Evolutionary conservation across 2,113 vertebrate genomes (phyloP).

Genomic region (Cyphotilapia sp.): DNA sequence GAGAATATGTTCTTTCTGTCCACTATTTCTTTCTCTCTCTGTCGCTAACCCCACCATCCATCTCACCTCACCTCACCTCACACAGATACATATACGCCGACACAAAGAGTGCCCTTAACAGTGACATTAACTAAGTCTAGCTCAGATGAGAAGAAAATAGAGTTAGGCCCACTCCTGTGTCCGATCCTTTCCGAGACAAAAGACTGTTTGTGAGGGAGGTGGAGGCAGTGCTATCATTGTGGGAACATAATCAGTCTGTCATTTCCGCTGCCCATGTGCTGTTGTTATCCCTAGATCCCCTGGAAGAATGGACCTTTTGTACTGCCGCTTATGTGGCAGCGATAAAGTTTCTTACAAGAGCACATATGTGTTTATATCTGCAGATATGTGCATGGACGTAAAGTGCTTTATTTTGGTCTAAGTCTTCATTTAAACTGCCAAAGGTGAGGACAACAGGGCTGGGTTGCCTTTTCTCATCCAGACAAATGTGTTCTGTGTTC

Average conservation of each 20-base stretch:
- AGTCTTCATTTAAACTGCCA: conserved; percentile 70
- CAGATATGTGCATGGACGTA: conserved; percentile 83
- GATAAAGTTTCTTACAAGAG: conserved; percentile 89
- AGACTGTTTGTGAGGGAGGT: conserved; percentile 83
- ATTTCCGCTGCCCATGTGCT: conserved; percentile 89
- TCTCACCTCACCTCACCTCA: not conserved
- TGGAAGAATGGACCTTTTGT: conserved; percentile 92
- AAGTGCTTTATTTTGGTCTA: conserved; percentile 82
- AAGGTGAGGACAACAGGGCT: conserved; percentile 48
- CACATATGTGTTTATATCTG: conserved; percentile 89
- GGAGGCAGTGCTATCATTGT: conserved; percentile 88
- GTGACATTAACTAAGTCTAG: conserved; percentile 41
- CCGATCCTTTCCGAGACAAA: conserved; percentile 77
- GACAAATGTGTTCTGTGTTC: conserved; percentile 52
- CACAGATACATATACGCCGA: not conserved
- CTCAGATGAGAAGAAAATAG: conserved; percentile 35
- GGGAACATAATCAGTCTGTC: conserved; percentile 94
- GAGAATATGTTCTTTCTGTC: not conserved
- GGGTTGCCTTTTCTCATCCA: conserved; percentile 7
- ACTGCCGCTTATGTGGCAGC: conserved; percentile 76
- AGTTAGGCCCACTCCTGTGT: conserved; percentile 39
- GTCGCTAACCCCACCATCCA: not conserved
- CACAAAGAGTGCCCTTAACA: conserved; percentile 19
- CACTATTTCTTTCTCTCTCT: not conserved
- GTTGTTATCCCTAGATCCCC: conserved; percentile 79